Percentiles rank a stretch among this genome's conserved stretches.
These are phyloP conservation scores for Xestoiulus laeticollis DNA, from an alignment of 2,888 invertebrate species.

Conservation along the genomic window DNA sequence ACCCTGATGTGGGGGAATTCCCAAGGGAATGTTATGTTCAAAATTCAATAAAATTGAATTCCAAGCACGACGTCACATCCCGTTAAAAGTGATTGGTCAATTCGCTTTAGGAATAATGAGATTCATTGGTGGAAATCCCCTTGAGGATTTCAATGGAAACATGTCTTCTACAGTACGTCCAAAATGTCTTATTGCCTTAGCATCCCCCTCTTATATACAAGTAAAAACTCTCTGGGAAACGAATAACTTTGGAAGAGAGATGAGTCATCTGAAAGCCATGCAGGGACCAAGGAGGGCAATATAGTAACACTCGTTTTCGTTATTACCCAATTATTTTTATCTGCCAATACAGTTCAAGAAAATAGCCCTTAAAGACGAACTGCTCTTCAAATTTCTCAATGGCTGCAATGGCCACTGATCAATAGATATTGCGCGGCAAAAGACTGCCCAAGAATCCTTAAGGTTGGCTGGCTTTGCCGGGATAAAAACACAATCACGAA, in stretches of 20 bases:
- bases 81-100: background rate
- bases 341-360: conserved; percentile 29
- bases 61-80: background rate
- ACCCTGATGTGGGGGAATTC: background rate
- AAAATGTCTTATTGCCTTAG: background rate
- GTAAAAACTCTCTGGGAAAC: background rate
- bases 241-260: background rate
- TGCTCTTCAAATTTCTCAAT: background rate
- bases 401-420: background rate
- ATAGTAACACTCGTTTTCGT: conserved; percentile 28
- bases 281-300: background rate
- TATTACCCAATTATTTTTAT: conserved; percentile 37
- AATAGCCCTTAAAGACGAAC: conserved; percentile 21
- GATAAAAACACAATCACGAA: conserved; percentile 25
- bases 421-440: background rate
- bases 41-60: background rate
- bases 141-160: background rate
- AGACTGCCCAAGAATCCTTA: background rate
- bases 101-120: background rate
- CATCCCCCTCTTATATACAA: background rate
- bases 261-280: background rate
- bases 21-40: background rate
- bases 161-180: background rate
- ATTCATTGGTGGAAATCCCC: background rate
- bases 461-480: background rate